phyloP scores from a whole-genome alignment of 2,797 vertebrate species.

The Bovichtus variegatus region DNA sequence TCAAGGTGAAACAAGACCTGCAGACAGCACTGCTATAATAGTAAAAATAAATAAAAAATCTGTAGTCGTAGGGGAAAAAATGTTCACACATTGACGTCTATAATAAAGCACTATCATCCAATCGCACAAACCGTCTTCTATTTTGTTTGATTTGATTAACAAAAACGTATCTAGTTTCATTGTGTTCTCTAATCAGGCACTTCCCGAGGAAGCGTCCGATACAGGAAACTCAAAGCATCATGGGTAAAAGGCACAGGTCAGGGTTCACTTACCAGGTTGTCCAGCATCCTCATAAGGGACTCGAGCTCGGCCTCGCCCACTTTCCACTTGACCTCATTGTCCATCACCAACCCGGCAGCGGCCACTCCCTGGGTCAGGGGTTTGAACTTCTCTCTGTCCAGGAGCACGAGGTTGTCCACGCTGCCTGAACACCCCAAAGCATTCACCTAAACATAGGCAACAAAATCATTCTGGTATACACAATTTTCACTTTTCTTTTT shows the following conservation, averaged over 20 bases:
- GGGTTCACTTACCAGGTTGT: slow-evolving; percentile 93
- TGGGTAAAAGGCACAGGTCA: slow-evolving; percentile 58
- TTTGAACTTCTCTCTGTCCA: slow-evolving; percentile 92
- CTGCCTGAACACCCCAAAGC: slow-evolving; percentile 91
- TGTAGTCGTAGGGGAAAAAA: slow-evolving; percentile 4
- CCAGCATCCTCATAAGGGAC: slow-evolving; percentile 97
- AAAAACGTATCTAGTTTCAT: slow-evolving; percentile 36
- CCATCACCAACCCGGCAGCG: slow-evolving; percentile 86
- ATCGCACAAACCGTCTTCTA: slow-evolving; percentile 26
- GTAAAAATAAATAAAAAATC: background rate
- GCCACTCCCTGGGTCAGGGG: slow-evolving; percentile 85
- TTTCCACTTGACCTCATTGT: slow-evolving; percentile 93
- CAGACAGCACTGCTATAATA: slow-evolving; percentile 7
- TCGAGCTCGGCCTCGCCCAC: slow-evolving; percentile 96
- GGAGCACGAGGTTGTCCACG: slow-evolving; percentile 88
- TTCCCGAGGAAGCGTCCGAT: slow-evolving; percentile 61
- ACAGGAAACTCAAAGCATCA: slow-evolving; percentile 64
- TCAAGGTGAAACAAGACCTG: slow-evolving; percentile 2
- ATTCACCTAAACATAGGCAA: slow-evolving; percentile 83
- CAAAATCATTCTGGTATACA: background rate
- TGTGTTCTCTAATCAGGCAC: slow-evolving; percentile 61
- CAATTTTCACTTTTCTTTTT: background rate
- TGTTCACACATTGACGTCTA: background rate
- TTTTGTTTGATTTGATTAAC: slow-evolving; percentile 22
- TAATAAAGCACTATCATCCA: slow-evolving; percentile 17